Conservation (phyloP, 1,140 invertebrate species). For the Cryptotermes secundus region DNA sequence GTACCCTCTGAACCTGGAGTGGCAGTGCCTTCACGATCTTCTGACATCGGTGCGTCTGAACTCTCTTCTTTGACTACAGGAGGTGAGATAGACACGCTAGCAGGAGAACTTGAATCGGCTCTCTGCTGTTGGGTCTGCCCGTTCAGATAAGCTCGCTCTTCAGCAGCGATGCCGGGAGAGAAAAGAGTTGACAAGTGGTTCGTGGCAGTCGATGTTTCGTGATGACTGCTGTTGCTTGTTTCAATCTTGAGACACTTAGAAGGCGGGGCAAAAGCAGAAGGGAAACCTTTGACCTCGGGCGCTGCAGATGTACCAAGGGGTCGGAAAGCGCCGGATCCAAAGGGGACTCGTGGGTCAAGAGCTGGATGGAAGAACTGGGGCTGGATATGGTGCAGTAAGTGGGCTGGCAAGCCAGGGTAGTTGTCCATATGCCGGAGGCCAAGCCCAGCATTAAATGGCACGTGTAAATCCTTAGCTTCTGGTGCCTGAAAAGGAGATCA, state of each 20-base stretch:
- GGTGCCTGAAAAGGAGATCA: conserved; percentile 46
- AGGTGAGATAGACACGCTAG: conserved; percentile 50
- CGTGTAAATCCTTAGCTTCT: conserved; percentile 54
- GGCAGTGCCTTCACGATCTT: conserved; percentile 54
- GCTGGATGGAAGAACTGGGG: conserved; percentile 52
- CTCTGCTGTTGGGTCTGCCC: conserved; percentile 43
- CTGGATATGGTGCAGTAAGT: conserved; percentile 56
- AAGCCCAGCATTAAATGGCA: conserved; percentile 54
- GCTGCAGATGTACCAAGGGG: conserved; percentile 40
- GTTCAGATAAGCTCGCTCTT: conserved; percentile 35
- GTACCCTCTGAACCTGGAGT: conserved; percentile 57
- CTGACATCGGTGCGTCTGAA: conserved; percentile 49
- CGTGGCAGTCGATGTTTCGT: conserved; percentile 37
- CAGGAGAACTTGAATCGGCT: conserved; percentile 51
- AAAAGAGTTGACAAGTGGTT: conserved; percentile 49
- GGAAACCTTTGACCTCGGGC: conserved; percentile 51
- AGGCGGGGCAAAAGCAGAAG: conserved; percentile 57
- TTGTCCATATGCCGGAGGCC: conserved; percentile 56
- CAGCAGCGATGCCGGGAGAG: conserved; percentile 45
- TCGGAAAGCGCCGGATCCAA: conserved; percentile 48
- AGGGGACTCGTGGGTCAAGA: conserved; percentile 45
- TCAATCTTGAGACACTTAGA: conserved; percentile 56
- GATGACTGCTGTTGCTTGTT: conserved; percentile 44
- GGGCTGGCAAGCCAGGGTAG: conserved; percentile 55
- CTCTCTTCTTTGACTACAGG: conserved; percentile 37